phyloP scores from a whole-genome alignment of 2,888 invertebrate species.

The Thereva unica region DNA sequence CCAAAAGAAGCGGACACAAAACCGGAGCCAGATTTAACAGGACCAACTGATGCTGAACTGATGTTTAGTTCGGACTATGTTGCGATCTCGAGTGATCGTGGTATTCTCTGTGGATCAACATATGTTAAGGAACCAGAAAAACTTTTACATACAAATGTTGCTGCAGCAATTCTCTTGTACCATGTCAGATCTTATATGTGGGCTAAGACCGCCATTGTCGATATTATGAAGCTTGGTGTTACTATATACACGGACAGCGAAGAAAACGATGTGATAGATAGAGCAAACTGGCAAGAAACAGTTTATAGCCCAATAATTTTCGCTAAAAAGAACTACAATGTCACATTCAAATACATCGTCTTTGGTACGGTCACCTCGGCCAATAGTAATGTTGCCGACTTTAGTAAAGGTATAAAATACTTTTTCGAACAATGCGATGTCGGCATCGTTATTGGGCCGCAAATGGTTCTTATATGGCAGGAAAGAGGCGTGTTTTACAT shows the following conservation, averaged over 20 bases:
- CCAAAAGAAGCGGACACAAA: conserved; percentile 6
- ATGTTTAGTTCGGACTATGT: conserved; percentile 44
- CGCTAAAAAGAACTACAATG: conserved; percentile 34
- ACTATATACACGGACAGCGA: conserved; percentile 48
- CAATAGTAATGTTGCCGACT: background rate
- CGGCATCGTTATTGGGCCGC: conserved; percentile 56
- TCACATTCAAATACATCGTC: conserved; percentile 46
- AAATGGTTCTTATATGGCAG: conserved; percentile 56
- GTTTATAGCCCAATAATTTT: conserved; percentile 26
- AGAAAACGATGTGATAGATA: conserved; percentile 31
- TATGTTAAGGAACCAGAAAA: conserved; percentile 53
- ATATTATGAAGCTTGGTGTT: conserved; percentile 54
- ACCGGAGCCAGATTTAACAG: conserved; percentile 20
- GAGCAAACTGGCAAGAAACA: conserved; percentile 37
- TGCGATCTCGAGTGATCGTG: conserved; percentile 47
- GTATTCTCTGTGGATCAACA: conserved; percentile 53
- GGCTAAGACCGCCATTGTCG: conserved; percentile 54
- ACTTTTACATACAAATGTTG: conserved; percentile 54
- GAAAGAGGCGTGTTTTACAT: conserved; percentile 57
- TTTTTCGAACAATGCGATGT: conserved; percentile 54
- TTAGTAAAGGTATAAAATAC: conserved; percentile 52
- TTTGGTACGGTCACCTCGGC: conserved; percentile 48
- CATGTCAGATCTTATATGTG: conserved; percentile 53
- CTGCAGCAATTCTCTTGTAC: conserved; percentile 55
- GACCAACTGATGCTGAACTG: conserved; percentile 17